Conservation (phyloP, 2,888 invertebrate species). For the Trimorus sp. region DNA sequence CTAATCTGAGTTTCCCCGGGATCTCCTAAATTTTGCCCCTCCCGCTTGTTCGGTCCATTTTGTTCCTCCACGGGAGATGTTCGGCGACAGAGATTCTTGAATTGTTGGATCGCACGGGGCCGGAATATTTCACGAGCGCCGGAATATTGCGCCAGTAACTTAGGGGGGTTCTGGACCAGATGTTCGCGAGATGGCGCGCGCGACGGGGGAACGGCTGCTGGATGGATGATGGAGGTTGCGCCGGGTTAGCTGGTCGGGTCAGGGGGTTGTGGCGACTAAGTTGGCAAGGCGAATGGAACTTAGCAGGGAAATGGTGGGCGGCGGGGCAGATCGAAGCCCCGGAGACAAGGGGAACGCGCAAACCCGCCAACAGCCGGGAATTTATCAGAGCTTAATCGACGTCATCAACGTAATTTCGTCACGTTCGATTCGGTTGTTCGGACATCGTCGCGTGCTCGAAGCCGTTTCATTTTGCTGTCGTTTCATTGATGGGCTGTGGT, state of each 20-base stretch:
- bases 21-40: constrained; percentile 8
- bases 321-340: constrained; percentile 27
- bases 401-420: constrained; percentile 17
- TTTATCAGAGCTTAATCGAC: constrained; percentile 17
- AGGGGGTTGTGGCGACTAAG: constrained; percentile 37
- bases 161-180: constrained; percentile 48
- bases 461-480: neutral
- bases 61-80: neutral
- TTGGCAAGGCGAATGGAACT: constrained; percentile 28
- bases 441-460: too few species aligned
- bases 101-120: constrained; percentile 26
- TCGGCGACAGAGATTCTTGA: constrained; percentile 41
- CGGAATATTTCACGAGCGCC: constrained; percentile 44
- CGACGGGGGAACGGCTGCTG: constrained; percentile 34
- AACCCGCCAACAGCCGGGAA: constrained; percentile 4
- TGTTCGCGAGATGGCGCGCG: constrained; percentile 51
- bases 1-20: neutral
- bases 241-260: constrained; percentile 31
- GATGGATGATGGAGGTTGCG: constrained; percentile 49
- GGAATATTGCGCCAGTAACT: constrained; percentile 58
- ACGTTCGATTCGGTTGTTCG: constrained; percentile 12
- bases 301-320: constrained; percentile 27
- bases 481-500: too few species aligned
- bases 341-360: neutral
- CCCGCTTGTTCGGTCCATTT: neutral